Evolutionary conservation across 2,797 vertebrate species (phyloP).

Genomic region (Micrastur ruficollis): DNA sequence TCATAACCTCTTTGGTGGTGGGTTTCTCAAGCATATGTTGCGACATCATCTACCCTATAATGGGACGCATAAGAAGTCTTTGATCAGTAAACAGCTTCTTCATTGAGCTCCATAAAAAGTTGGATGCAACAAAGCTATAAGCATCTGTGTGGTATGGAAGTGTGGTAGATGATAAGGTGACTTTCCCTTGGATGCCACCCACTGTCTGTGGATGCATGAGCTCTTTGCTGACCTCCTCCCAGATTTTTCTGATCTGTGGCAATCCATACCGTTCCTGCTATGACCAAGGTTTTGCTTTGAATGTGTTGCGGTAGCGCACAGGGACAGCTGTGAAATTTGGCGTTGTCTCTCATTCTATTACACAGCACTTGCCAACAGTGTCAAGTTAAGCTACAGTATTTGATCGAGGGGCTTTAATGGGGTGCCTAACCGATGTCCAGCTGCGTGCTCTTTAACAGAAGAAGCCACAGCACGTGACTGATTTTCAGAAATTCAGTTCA

Average conservation of each 20-base stretch:
- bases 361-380: neutral
- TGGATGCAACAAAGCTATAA: neutral
- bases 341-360: neutral
- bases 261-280: neutral
- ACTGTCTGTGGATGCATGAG: neutral
- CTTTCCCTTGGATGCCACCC: neutral
- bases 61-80: neutral
- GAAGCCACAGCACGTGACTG: neutral
- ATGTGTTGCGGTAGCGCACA: neutral
- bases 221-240: neutral
- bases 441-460: neutral
- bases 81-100: neutral
- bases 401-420: neutral
- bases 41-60: neutral
- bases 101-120: neutral
- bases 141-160: neutral
- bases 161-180: neutral
- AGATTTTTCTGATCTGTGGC: neutral
- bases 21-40: neutral
- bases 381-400: neutral
- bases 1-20: neutral
- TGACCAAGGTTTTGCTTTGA: neutral
- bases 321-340: neutral
- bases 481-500: neutral
- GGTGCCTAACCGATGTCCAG: neutral